Conservation (phyloP, 2,888 invertebrate genomes). For the Fissipunctia ypsillon region DNA sequence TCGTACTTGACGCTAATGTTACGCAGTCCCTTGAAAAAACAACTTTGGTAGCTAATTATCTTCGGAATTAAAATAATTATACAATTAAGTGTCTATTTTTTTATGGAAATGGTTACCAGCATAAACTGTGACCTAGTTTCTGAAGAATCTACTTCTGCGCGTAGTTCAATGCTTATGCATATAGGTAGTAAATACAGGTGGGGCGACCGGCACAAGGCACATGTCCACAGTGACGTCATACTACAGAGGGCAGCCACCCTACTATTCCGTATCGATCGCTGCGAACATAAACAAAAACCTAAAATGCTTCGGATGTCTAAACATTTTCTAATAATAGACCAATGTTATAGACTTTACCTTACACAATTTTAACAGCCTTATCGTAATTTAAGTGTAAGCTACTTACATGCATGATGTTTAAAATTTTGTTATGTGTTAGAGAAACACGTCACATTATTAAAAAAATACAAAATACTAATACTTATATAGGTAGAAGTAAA, state of each 20-base stretch:
- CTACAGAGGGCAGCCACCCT: conserved; percentile 71
- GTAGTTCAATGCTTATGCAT: conserved; percentile 56
- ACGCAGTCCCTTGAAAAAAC: not conserved
- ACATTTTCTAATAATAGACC: conserved; percentile 14
- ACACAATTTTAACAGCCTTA: conserved; percentile 1
- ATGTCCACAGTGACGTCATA: conserved; percentile 70
- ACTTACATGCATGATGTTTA: not conserved
- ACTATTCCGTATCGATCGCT: conserved; percentile 66
- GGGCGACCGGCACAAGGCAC: conserved; percentile 58
- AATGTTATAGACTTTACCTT: not conserved
- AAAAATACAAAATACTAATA: too few relatives aligned
- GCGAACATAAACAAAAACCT: conserved; percentile 40
- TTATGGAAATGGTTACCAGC: conserved; percentile 34
- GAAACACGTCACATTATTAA: not conserved
- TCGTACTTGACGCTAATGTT: not conserved
- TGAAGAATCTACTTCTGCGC: conserved; percentile 55
- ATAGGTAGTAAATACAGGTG: conserved; percentile 63
- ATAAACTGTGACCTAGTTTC: conserved; percentile 66
- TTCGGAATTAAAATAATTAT: not conserved
- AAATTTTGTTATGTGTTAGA: conserved; percentile 1
- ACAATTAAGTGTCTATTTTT: not conserved
- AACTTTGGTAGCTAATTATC: not conserved
- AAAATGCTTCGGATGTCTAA: conserved; percentile 12
- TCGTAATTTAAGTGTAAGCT: not conserved
- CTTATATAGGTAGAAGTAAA: too few relatives aligned